phyloP scores from a whole-genome alignment of 2,797 vertebrate genomes.

The Protonibea diacanthus region DNA sequence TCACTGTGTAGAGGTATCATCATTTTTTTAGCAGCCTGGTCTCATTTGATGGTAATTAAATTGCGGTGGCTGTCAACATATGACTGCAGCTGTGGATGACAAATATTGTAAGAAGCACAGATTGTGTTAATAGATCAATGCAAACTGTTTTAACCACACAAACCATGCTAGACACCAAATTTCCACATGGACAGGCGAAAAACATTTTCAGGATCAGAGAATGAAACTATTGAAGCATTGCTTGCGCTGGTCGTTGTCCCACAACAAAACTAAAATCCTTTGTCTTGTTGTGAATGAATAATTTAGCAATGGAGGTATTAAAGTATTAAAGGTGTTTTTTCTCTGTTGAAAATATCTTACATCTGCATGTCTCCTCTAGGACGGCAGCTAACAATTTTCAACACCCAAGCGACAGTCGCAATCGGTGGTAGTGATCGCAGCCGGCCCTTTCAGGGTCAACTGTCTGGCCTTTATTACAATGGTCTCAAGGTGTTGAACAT shows the following conservation, averaged over 20 bases:
- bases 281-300: not conserved
- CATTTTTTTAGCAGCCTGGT: not conserved
- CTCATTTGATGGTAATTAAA: not conserved
- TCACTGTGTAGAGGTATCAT: not conserved
- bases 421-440: conserved; percentile 95
- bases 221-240: not conserved
- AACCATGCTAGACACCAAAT: not conserved
- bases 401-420: conserved; percentile 97
- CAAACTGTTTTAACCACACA: not conserved
- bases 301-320: not conserved
- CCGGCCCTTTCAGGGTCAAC: conserved; percentile 97
- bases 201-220: not conserved
- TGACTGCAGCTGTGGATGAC: not conserved
- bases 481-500: conserved; percentile 97
- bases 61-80: not conserved
- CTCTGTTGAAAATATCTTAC: conserved; percentile 23
- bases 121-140: not conserved
- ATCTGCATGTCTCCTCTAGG: conserved; percentile 84
- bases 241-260: not conserved
- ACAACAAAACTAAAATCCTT: not conserved
- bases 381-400: conserved; percentile 99
- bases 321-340: not conserved
- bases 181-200: no score
- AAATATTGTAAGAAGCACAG: not conserved
- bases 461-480: conserved; percentile 98